These are phyloP conservation scores for Pasiphila rectangulata DNA, from an alignment of 2,888 invertebrate genomes.

Conservation along the genomic window DNA sequence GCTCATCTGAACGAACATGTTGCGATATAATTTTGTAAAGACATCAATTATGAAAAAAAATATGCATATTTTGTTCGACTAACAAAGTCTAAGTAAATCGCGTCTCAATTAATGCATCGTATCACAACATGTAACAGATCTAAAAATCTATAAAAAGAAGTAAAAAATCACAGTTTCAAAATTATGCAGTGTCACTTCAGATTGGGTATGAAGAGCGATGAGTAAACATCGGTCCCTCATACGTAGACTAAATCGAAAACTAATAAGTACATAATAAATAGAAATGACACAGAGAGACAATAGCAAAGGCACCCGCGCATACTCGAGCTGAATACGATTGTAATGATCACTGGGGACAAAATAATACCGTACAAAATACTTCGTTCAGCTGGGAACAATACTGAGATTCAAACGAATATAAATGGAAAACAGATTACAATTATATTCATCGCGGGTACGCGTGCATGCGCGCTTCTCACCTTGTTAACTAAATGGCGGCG, in stretches of 20 bases:
- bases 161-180: slow-evolving; percentile 80
- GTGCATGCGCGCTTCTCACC: slow-evolving; percentile 76
- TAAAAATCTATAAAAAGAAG: slow-evolving; percentile 73
- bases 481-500: slow-evolving; percentile 79
- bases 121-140: slow-evolving; percentile 78
- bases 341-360: slow-evolving; percentile 6
- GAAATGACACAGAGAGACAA: slow-evolving; percentile 74
- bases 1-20: slow-evolving; percentile 65
- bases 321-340: slow-evolving; percentile 59
- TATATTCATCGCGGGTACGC: slow-evolving; percentile 61
- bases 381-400: not conserved
- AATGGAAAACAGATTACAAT: slow-evolving; percentile 43
- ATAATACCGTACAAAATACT: too few relatives aligned
- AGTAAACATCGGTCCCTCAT: slow-evolving; percentile 56
- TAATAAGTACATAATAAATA: slow-evolving; percentile 77
- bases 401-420: slow-evolving; percentile 17
- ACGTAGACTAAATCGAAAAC: slow-evolving; percentile 62
- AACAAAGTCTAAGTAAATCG: slow-evolving; percentile 29
- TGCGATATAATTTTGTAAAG: slow-evolving; percentile 55
- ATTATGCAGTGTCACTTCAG: slow-evolving; percentile 80
- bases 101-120: slow-evolving; percentile 47
- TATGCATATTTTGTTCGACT: slow-evolving; percentile 22
- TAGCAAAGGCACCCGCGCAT: slow-evolving; percentile 70
- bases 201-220: slow-evolving; percentile 69
- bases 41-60: slow-evolving; percentile 45